These are phyloP conservation scores for Carlito syrichta DNA, from an alignment of 2,113 vertebrate species.

Conservation along the genomic window DNA sequence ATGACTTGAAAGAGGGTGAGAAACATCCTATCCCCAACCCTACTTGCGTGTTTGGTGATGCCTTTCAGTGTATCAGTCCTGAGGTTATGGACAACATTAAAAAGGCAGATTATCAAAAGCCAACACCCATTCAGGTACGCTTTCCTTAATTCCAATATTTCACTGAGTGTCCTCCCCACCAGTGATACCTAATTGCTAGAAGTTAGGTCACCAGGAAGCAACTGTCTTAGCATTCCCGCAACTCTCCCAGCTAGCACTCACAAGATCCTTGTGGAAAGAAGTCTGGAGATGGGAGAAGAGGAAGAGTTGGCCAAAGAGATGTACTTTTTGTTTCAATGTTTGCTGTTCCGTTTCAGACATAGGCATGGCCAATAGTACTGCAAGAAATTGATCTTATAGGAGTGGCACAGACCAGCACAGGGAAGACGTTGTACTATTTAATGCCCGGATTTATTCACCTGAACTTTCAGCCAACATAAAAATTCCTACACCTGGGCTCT, in stretches of 20 bases:
- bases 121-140: slow-evolving; percentile 97
- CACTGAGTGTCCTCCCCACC: not conserved
- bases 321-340: not conserved
- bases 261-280: not conserved
- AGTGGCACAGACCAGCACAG: slow-evolving; percentile 96
- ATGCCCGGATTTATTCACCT: slow-evolving; percentile 97
- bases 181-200: not conserved
- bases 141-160: not conserved
- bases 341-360: slow-evolving; percentile 85
- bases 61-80: slow-evolving; percentile 89
- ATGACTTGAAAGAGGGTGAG: slow-evolving; percentile 90
- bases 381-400: slow-evolving; percentile 95
- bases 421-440: slow-evolving; percentile 95
- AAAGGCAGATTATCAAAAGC: slow-evolving; percentile 90
- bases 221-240: not conserved
- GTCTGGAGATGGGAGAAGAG: not conserved
- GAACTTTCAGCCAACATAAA: slow-evolving; percentile 93
- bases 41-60: slow-evolving; percentile 90
- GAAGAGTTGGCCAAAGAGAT: not conserved
- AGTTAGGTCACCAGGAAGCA: not conserved
- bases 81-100: slow-evolving; percentile 93
- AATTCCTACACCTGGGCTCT: slow-evolving; percentile 13
- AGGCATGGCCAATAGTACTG: slow-evolving; percentile 94
- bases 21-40: slow-evolving; percentile 92
- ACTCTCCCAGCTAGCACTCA: not conserved